phyloP scores from a whole-genome alignment of 1,140 invertebrate species.

The Aplysia californica region DNA sequence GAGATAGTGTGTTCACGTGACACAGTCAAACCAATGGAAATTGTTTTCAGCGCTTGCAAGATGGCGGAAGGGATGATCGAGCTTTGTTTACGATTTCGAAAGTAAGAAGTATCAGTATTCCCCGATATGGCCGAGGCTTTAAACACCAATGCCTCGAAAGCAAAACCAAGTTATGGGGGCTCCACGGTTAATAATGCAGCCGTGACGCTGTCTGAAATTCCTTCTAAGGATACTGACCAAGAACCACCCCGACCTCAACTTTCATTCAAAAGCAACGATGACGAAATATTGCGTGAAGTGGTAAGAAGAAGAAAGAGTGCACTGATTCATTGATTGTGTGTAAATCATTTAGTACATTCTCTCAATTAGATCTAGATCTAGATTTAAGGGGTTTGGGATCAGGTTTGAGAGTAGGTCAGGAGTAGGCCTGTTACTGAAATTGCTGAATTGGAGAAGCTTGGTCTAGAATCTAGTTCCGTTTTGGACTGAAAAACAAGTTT shows the following conservation, averaged over 20 bases:
- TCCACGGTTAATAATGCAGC: not conserved
- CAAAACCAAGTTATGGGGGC: not conserved
- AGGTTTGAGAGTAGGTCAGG: not conserved
- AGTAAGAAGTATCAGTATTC: not conserved
- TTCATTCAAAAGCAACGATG: conserved; percentile 37
- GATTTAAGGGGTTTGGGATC: not conserved
- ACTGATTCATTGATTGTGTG: too few relatives aligned
- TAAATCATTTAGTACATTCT: too few relatives aligned
- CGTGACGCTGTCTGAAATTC: not conserved
- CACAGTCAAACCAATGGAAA: not conserved
- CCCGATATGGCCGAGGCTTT: not conserved
- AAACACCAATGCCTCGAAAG: not conserved
- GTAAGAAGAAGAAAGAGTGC: conserved; percentile 7
- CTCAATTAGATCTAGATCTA: too few relatives aligned
- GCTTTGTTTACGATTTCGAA: not conserved
- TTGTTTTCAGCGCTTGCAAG: not conserved
- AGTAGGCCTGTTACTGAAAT: too few relatives aligned
- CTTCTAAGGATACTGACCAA: not conserved
- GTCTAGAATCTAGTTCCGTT: too few relatives aligned
- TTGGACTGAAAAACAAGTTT: not conserved
- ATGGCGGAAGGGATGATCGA: not conserved
- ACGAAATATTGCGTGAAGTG: conserved; percentile 37
- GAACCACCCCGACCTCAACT: conserved; percentile 27
- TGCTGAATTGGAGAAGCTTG: not conserved
- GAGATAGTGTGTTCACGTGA: not conserved